Conservation (phyloP, 1,140 invertebrate species). For the Drosophila melanica region DNA sequence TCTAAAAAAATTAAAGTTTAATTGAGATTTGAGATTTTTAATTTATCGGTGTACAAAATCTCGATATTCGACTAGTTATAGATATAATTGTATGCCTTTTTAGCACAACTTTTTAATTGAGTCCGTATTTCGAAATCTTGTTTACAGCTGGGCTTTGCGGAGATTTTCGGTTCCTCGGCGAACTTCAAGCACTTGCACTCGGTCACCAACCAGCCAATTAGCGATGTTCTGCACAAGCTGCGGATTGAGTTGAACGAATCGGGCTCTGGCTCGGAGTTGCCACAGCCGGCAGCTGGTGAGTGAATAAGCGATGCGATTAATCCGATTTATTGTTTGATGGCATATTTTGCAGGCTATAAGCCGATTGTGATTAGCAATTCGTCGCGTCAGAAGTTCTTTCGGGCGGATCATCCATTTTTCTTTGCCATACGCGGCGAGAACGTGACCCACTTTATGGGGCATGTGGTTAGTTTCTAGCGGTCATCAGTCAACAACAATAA, state of each 20-base stretch:
- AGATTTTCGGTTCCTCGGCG: slow-evolving; percentile 61
- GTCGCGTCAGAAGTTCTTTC: slow-evolving; percentile 78
- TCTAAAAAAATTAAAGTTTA: too few species aligned
- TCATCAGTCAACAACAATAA: background rate
- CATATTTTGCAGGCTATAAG: slow-evolving; percentile 60
- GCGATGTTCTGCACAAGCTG: slow-evolving; percentile 71
- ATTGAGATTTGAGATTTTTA: too few species aligned
- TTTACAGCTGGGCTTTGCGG: slow-evolving; percentile 60
- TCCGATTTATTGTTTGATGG: background rate
- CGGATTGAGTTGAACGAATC: slow-evolving; percentile 73
- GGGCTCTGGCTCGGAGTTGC: slow-evolving; percentile 58
- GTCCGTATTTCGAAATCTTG: background rate
- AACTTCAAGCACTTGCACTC: slow-evolving; percentile 76
- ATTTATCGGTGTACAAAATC: too few species aligned
- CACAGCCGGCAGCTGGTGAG: slow-evolving; percentile 50
- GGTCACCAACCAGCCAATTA: slow-evolving; percentile 48
- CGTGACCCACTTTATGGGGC: slow-evolving; percentile 72
- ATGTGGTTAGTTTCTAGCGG: slow-evolving; percentile 65
- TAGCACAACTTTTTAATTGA: background rate
- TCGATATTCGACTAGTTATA: too few species aligned
- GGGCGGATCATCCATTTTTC: slow-evolving; percentile 81
- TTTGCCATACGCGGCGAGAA: slow-evolving; percentile 76
- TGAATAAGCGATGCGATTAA: background rate
- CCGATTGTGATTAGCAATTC: slow-evolving; percentile 82
- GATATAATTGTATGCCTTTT: too few species aligned